Evolutionary conservation across 2,888 invertebrate species (phyloP), one percentile per base, ranked within the genome.

Genomic region (Cosmorhoe ocellata): DNA sequence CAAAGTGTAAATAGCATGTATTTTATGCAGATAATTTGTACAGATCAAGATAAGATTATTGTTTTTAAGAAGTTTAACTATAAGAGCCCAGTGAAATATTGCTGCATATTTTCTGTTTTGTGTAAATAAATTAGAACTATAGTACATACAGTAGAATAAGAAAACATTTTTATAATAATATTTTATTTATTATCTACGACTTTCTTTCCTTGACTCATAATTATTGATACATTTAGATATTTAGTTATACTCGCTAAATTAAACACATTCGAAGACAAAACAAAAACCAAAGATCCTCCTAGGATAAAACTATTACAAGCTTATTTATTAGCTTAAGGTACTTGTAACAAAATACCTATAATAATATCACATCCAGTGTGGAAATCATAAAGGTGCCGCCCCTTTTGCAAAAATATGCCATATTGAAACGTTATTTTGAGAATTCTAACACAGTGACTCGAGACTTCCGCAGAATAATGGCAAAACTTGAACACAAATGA

Each of bases 151-250:
- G 56, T 79, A 79, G 74, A 81, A 75, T 84, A 84, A 86, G 79
- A 80, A 56, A 11, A 71, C 64, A 58, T 79, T 77, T 82, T 79
- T 74, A 72, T 74, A 81, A 83, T 79, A 83, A 87, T 83, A 77
- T 69, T 73, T 78, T 87, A 89, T 89, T 89, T 89, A 89, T 89
- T 89, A 77, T 63, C 63, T 65, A 70, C 67, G 63, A 60, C 61
- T 64, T 58, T 59, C 53, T 54, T 58, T 58, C 56, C n/a, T n/a
- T 44, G 39, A 52, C 52, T 48, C 41, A 46, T 45, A 37, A 46
- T 30, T 43, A 47, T 41, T 40, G 50, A 51, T 48, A 55, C 58
- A 48, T 54, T 63, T 57, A 56, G 62, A 56, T 62, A 59, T 51
- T 63, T 56, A 61, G 59, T 62, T 63, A 58, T 51, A 60, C 59